phyloP scores from a whole-genome alignment of 23 tunicate species.

The Trididemnum miniatum region DNA sequence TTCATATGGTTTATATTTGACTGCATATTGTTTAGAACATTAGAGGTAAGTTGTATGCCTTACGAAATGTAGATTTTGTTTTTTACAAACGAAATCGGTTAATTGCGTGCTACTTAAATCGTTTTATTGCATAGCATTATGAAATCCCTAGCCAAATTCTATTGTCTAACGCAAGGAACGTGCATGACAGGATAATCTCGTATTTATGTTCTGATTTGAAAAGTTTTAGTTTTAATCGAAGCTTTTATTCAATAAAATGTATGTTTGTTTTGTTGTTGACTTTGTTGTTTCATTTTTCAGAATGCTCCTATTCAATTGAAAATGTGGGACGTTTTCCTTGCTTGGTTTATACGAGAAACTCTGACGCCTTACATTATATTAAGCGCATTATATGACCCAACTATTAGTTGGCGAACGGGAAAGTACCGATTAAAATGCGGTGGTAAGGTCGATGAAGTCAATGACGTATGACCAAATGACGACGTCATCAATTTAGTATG shows the following conservation, averaged over 20 bases:
- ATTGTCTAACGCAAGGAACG: too few species aligned
- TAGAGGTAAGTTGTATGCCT: conserved; percentile 56
- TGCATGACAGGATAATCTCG: too few species aligned
- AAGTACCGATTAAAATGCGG: conserved; percentile 45
- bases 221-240: too few species aligned
- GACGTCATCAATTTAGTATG: too few species aligned
- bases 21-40: conserved; percentile 41
- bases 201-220: too few species aligned
- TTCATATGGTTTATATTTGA: conserved; percentile 59
- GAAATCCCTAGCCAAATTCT: too few species aligned
- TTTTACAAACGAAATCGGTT: too few species aligned
- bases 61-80: too few species aligned
- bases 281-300: neutral
- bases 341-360: conserved; percentile 60
- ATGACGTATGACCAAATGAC: conserved; percentile 5
- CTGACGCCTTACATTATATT: conserved; percentile 43
- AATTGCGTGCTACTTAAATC: too few species aligned
- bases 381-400: conserved; percentile 52
- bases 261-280: too few species aligned
- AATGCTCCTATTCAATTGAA: conserved; percentile 27
- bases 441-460: conserved; percentile 41
- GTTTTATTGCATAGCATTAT: too few species aligned
- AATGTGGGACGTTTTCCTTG: conserved; percentile 43
- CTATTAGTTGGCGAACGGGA: conserved; percentile 42
- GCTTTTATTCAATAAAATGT: too few species aligned